A percentile compares a stretch with the other conserved stretches of the same genome.
phyloP scores from a whole-genome alignment of 2,797 vertebrate species.

The Xiphorhynchus erythropygius region DNA sequence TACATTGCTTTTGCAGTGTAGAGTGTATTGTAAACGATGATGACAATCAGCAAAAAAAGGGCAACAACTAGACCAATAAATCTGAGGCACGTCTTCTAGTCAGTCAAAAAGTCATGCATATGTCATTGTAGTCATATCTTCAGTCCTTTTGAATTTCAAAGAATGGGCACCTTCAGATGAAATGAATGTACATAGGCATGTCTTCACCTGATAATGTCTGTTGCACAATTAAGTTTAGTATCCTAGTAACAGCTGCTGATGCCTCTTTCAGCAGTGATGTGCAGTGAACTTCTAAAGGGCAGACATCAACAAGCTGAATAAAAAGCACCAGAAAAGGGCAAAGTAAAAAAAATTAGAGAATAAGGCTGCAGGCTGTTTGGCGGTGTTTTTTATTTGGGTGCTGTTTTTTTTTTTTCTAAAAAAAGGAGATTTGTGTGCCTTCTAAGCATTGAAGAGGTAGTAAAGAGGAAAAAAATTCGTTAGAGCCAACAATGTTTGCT shows the following conservation, averaged over 20 bases:
- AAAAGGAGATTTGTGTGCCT: not conserved
- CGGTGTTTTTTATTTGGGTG: not conserved
- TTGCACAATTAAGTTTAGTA: not conserved
- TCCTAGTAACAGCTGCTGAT: not conserved
- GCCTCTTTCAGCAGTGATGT: not conserved
- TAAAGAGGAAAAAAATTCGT: not conserved
- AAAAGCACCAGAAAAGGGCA: not conserved
- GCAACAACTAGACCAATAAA: not conserved
- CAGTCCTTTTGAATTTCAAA: not conserved
- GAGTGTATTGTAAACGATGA: not conserved
- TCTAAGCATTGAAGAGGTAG: not conserved
- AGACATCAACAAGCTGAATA: not conserved
- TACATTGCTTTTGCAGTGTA: not conserved
- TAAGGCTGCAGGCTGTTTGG: not conserved
- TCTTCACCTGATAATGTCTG: not conserved
- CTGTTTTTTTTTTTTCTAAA: rapidly evolving
- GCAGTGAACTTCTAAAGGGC: conserved; percentile 31
- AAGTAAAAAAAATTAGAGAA: not conserved
- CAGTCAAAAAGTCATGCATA: not conserved
- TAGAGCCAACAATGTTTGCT: not conserved
- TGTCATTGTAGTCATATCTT: not conserved
- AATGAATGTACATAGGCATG: not conserved
- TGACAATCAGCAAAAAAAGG: not conserved
- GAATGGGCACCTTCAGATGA: not conserved
- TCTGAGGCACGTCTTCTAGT: not conserved